Evolutionary conservation across 2,113 vertebrate species (phyloP).

Genomic region (Cranoglanis bouderius): DNA sequence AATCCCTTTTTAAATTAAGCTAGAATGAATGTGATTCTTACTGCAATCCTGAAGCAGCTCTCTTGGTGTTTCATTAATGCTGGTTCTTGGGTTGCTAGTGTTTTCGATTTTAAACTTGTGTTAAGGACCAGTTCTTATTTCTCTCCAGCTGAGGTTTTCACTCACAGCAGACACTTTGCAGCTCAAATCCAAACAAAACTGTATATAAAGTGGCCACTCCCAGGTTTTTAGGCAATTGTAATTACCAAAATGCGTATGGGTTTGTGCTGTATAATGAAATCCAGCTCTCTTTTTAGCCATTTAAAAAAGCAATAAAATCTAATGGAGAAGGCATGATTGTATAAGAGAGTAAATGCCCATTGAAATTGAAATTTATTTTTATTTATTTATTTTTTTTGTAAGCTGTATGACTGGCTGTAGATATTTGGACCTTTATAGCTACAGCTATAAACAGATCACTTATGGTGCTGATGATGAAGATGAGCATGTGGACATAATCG

Average conservation of each 20-base stretch:
- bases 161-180: conserved; percentile 14
- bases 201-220: conserved; percentile 39
- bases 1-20: background rate
- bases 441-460: background rate
- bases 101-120: background rate
- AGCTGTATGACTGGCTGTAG: background rate
- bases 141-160: background rate
- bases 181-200: conserved; percentile 52
- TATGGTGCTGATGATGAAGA: background rate
- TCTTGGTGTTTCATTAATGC: background rate
- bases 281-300: conserved; percentile 48
- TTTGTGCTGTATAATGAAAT: conserved; percentile 25
- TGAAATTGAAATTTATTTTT: background rate
- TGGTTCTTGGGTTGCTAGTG: background rate
- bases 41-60: background rate
- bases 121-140: background rate
- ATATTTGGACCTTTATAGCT: background rate
- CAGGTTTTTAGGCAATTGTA: conserved; percentile 62
- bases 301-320: conserved; percentile 60
- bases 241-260: conserved; percentile 69
- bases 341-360: background rate
- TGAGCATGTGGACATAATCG: background rate
- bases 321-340: conserved; percentile 42
- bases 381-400: background rate
- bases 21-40: background rate